Conservation (phyloP, 1,140 invertebrate species). For the Lasioglossum baleicum region DNA sequence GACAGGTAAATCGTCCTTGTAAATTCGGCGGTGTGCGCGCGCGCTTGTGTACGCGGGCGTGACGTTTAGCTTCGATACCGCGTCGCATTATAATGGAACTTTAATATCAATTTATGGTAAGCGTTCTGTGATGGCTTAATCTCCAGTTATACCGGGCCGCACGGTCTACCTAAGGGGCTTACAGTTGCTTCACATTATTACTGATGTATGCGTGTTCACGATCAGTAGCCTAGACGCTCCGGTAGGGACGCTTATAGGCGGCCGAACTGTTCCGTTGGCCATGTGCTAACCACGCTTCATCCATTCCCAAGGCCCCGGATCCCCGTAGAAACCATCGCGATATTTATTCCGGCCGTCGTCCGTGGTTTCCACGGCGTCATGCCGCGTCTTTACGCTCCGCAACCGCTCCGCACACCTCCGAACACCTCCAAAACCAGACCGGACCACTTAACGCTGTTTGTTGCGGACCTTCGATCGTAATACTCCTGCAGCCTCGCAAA, state of each 20-base stretch:
- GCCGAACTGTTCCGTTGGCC: constrained; percentile 43
- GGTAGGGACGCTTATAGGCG: constrained; percentile 50
- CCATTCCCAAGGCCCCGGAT: constrained; percentile 40
- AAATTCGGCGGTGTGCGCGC: not conserved
- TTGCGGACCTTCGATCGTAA: not conserved
- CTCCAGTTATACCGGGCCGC: constrained; percentile 53
- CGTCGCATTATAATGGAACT: constrained; percentile 50
- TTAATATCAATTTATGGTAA: constrained; percentile 65
- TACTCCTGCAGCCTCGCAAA: not conserved
- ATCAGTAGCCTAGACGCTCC: constrained; percentile 44
- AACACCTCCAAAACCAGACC: too few relatives aligned
- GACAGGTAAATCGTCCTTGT: not conserved
- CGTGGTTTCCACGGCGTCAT: constrained; percentile 62
- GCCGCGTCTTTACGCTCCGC: not conserved
- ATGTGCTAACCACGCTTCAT: constrained; percentile 52
- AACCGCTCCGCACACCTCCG: too few relatives aligned
- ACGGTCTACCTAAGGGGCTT: constrained; percentile 60
- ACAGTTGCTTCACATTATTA: constrained; percentile 64
- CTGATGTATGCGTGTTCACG: constrained; percentile 66
- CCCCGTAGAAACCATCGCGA: constrained; percentile 39
- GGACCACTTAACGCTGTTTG: constrained; percentile 49
- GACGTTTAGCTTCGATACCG: constrained; percentile 35
- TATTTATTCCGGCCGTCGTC: constrained; percentile 70
- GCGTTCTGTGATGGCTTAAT: constrained; percentile 54
- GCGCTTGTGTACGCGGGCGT: not conserved